These are phyloP conservation scores for Stigmatopora argus DNA, from an alignment of 2,113 vertebrate species.

Conservation along the genomic window DNA sequence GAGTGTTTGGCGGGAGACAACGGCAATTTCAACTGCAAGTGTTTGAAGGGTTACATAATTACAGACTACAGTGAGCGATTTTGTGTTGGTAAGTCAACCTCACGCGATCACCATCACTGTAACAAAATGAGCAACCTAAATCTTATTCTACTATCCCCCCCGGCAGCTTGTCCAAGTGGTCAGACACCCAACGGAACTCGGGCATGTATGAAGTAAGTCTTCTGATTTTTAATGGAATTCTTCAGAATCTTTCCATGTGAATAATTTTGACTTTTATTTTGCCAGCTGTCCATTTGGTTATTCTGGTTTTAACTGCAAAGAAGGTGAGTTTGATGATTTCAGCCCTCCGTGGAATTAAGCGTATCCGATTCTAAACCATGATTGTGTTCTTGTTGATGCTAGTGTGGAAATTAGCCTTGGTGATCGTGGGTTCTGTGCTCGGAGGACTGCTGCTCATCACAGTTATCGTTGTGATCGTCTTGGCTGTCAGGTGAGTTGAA, in stretches of 20 bases:
- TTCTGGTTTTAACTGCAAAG: slow-evolving; percentile 61
- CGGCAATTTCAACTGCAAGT: slow-evolving; percentile 22
- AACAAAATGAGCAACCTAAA: not conserved
- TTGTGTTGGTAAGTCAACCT: slow-evolving; percentile 41
- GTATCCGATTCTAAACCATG: not conserved
- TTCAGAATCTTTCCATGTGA: not conserved
- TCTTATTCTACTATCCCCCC: not conserved
- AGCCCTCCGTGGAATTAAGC: not conserved
- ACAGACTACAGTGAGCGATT: accelerated
- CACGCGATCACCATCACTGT: no score
- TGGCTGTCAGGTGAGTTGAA: slow-evolving; percentile 40
- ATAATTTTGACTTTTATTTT: not conserved
- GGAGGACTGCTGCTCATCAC: slow-evolving; percentile 53
- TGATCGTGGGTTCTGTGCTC: slow-evolving; percentile 50
- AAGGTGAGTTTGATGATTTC: slow-evolving; percentile 59
- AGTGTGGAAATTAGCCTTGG: slow-evolving; percentile 52
- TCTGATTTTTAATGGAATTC: not conserved
- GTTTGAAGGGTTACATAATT: not conserved
- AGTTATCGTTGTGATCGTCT: slow-evolving; percentile 30
- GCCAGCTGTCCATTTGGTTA: slow-evolving; percentile 62
- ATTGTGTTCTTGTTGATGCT: slow-evolving; percentile 2
- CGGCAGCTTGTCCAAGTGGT: slow-evolving; percentile 56
- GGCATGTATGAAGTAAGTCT: slow-evolving; percentile 39
- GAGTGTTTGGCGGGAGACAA: accelerated
- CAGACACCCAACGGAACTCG: accelerated